Base-by-base conservation (phyloP, 2,797 vertebrate genomes). In the Geotria australis region DNA sequence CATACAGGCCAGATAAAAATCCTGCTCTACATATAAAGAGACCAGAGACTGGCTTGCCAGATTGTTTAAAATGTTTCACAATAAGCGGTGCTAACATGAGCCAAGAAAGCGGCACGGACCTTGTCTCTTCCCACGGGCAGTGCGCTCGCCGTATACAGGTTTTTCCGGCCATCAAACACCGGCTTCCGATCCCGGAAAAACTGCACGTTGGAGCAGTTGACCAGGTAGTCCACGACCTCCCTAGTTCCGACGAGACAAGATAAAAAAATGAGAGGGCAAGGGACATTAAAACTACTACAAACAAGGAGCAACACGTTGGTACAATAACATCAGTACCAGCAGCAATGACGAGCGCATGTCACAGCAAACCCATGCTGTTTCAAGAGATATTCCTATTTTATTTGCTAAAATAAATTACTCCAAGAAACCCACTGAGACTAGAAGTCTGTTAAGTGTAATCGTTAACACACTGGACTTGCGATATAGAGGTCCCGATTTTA, bases 151-250 rank as follows among this genome's bases (percentile, higher is more conserved):
- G 85, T 95, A 68, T 96, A 96, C 62, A 96, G 83, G 70, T 83
- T 96, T 70, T 66, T 83, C 73, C 94, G 94, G 62, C 89, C 89
- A 77, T 95, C 88, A 63, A 95, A 96, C 64, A 96, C 89, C 4
- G 89, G 89, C 67, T 76, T 76, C 59, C 81, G 77, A 69, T 95
- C 85, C 57, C 89, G 85, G 69, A 96, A 96, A 74, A 96, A 91
- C 63, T 82, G 91, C 69, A 95, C 89, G 75, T 94, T 95, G 73
- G 94, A 95, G 74, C 94, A 88, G 69, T 93, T 83, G 66, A 96
- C 84, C 86, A 96, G 93, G 63, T 85, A 82, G 72, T 96, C 85
- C 71, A 96, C 88, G 68, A 96, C 89, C 62, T 96, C 88, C 73
- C 88, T 96, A 6, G 24, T 38, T 38, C 24, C 24, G 24, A 38